phyloP scores from a whole-genome alignment of 2,113 vertebrate genomes.

The Hippocampus mohnikei region DNA sequence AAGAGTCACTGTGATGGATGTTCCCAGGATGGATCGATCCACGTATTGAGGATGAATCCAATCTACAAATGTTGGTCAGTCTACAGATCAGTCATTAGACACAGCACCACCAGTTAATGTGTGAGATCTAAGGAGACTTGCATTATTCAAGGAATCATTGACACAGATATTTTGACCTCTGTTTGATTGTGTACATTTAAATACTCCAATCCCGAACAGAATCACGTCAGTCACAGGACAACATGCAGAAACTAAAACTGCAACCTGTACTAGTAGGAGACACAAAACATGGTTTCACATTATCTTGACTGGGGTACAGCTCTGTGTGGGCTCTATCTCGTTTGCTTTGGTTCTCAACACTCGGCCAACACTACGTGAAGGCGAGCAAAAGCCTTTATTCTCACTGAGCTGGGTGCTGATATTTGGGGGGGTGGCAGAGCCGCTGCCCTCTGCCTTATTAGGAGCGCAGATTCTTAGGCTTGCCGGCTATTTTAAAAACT shows the following conservation, averaged over 20 bases:
- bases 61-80: not conserved
- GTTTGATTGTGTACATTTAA: not conserved
- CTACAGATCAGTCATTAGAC: not conserved
- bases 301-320: conserved; percentile 1
- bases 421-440: conserved; percentile 61
- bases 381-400: conserved; percentile 50
- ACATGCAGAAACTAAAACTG: not conserved
- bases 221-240: not conserved
- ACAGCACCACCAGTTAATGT: not conserved
- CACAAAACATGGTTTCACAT: conserved; percentile 1
- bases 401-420: conserved; percentile 59
- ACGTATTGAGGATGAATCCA: not conserved
- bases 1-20: not conserved
- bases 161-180: not conserved
- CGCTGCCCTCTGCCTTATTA: conserved; percentile 69
- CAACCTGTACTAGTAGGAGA: not conserved
- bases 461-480: conserved; percentile 55
- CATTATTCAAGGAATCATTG: not conserved
- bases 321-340: not conserved
- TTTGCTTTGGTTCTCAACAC: conserved; percentile 11
- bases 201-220: not conserved
- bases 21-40: not conserved
- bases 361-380: conserved; percentile 17
- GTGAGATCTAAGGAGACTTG: not conserved
- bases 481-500: conserved; percentile 74